A percentile compares a stretch with the other conserved stretches of the same genome.
Evolutionary conservation across 2,888 invertebrate species (phyloP).

Genomic region (Apantesis nais): DNA sequence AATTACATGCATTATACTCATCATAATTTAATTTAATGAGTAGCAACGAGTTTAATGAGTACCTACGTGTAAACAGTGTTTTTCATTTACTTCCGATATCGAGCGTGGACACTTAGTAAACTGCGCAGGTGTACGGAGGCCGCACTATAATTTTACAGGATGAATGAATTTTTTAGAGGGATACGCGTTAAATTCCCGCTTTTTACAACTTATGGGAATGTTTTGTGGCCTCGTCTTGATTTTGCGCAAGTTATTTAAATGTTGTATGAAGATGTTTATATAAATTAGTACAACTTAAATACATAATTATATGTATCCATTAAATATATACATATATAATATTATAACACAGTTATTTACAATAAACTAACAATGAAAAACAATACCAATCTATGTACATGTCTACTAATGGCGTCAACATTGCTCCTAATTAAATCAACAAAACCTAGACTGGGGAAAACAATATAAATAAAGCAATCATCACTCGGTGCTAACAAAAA

Average conservation of each 20-base stretch:
- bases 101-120: constrained; percentile 49
- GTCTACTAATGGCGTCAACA: not conserved
- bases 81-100: constrained; percentile 40
- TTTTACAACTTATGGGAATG: constrained; percentile 39
- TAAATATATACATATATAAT: not conserved
- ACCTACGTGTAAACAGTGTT: constrained; percentile 29
- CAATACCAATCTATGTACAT: not conserved
- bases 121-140: constrained; percentile 55
- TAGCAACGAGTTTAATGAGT: constrained; percentile 6
- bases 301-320: not conserved
- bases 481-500: constrained; percentile 68
- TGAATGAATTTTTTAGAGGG: constrained; percentile 60
- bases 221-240: constrained; percentile 12
- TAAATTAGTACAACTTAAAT: not conserved
- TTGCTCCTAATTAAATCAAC: not conserved
- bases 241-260: constrained; percentile 16
- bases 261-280: not conserved
- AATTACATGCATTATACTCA: constrained; percentile 1
- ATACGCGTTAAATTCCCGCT: constrained; percentile 50
- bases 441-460: constrained; percentile 51
- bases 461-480: constrained; percentile 61
- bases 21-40: not conserved
- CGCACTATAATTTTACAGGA: constrained; percentile 57
- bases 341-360: not conserved
- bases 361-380: not conserved